Evolutionary conservation across 2,797 vertebrate genomes (phyloP).

Genomic region (Sebastes matsubarae): DNA sequence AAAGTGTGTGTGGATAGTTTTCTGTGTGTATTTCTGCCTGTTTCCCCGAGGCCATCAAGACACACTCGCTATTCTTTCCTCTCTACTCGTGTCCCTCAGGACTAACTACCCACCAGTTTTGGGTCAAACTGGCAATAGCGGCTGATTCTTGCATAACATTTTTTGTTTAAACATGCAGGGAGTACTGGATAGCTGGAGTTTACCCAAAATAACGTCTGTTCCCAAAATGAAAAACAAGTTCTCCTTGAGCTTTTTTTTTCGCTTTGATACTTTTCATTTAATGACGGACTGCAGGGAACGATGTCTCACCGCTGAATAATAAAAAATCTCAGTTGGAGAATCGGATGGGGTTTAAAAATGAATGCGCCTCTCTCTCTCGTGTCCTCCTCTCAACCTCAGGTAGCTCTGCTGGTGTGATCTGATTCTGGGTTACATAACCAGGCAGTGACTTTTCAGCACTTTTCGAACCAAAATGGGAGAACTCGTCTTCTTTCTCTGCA

Average conservation of each 20-base stretch:
- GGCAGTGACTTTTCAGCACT: background rate
- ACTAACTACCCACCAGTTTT: slow-evolving; percentile 21
- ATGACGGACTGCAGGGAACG: background rate
- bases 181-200: background rate
- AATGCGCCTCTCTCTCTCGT: slow-evolving; percentile 1
- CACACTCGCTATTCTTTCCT: background rate
- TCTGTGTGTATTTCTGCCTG: background rate
- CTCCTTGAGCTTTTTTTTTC: background rate
- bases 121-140: slow-evolving; percentile 14
- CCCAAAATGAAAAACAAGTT: background rate
- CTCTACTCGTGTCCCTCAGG: background rate
- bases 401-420: slow-evolving; percentile 11
- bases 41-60: background rate
- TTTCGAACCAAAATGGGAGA: slow-evolving; percentile 2
- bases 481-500: background rate
- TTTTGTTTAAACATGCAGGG: background rate
- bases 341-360: slow-evolving; percentile 50
- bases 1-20: background rate
- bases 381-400: slow-evolving; percentile 25
- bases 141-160: slow-evolving; percentile 22
- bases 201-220: background rate
- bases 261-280: background rate
- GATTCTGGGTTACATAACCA: slow-evolving; percentile 27
- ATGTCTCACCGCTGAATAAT: slow-evolving; percentile 30
- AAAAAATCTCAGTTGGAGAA: slow-evolving; percentile 31